Evolutionary conservation across 2,888 invertebrate genomes (phyloP).

Genomic region (Andrena camellia): DNA sequence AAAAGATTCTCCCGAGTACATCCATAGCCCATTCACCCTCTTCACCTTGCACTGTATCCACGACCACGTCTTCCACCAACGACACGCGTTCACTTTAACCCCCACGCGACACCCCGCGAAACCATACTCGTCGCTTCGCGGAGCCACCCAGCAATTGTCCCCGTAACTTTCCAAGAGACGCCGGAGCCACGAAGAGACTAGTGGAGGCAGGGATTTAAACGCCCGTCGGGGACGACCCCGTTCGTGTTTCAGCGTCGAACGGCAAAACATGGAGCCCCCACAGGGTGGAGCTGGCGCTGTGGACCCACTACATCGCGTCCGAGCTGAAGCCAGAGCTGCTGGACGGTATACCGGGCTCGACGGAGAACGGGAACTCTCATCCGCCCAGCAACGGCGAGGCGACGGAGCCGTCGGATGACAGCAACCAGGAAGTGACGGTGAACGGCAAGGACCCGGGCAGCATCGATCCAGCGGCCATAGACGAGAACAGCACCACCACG

Average conservation of each 20-base stretch:
- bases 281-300: slow-evolving; percentile 95
- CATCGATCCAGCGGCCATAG: slow-evolving; percentile 86
- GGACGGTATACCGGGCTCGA: slow-evolving; percentile 88
- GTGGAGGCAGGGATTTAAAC: not conserved
- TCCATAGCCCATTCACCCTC: too few species aligned
- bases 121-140: too few species aligned
- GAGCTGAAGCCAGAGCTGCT: slow-evolving; percentile 94
- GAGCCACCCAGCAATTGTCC: too few species aligned
- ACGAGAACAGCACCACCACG: slow-evolving; percentile 91
- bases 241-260: slow-evolving; percentile 82
- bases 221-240: not conserved
- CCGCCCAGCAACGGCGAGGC: slow-evolving; percentile 83
- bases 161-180: not conserved
- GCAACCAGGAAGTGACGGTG: slow-evolving; percentile 88
- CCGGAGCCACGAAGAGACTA: not conserved
- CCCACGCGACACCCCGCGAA: too few species aligned
- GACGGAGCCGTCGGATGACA: slow-evolving; percentile 90
- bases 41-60: too few species aligned
- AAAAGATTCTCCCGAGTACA: too few species aligned
- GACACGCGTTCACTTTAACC: too few species aligned
- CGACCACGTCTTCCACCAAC: too few species aligned
- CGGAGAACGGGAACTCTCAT: slow-evolving; percentile 86
- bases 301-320: slow-evolving; percentile 96
- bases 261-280: slow-evolving; percentile 87
- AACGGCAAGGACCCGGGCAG: slow-evolving; percentile 86